Evolutionary conservation across 1,140 invertebrate genomes (phyloP), one percentile per base, ranked within the genome.

Genomic region (Octopus sinensis): DNA sequence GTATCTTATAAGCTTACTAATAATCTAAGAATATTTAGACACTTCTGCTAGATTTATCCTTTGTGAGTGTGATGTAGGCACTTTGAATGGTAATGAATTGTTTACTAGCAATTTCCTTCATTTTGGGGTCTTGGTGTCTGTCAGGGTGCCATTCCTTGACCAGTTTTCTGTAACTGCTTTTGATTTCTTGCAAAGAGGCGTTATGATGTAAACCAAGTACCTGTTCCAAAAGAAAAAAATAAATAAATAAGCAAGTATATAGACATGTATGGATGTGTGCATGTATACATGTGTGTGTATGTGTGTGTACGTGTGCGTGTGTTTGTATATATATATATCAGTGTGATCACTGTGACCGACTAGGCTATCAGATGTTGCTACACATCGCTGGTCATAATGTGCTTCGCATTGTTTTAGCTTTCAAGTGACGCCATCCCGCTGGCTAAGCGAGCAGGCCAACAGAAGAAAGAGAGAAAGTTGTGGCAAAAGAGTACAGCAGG

Each of bases 121-220:
- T 92, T 0, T 91, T 90, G 13, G 82, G 83, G 78, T 88, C 94
- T 88, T 95, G 95, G 5, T 95, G 93, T 90, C 96, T 97, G 86
- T 99, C 97, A 0, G 97, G 97, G 92, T 99, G 97, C 90, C 94
- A 94, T 89, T 96, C 94, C n/a, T 94, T 93, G 0, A 96, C 96
- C 0, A 98, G 90, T 54, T 93, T 92, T 77, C 96, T 90, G 93
- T 96, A 98, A 80, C 92, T 93, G 0, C 93, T 87, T 1, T 95
- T 96, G 5, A 99, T 96, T 87, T 97, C 95, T 77, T 95, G 93
- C 88, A 97, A 95, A 52, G 94, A 94, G 0, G 96, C 94, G 1
- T 93, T 93, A 75, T 93, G 92, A 23, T 93, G 92, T 0, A 98
- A 87, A 1, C 93, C 95, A 2, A 98, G 90, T 0, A 96, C 93